Conservation (phyloP, 2,113 vertebrate genomes). For the Setophaga coronata region DNA sequence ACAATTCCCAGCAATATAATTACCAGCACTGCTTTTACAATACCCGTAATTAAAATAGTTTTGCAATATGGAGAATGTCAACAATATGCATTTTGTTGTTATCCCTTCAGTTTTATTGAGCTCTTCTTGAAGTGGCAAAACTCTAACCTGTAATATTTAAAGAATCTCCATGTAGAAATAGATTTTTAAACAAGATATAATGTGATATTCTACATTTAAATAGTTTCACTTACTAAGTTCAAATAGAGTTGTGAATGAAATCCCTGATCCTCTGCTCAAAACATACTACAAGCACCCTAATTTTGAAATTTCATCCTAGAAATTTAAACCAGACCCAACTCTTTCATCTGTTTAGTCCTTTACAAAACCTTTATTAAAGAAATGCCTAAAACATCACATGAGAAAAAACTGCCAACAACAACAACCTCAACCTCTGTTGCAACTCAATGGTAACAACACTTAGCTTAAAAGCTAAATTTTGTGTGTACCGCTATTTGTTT, state of each 20-base stretch:
- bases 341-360: neutral
- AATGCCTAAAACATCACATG: neutral
- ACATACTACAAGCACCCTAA: neutral
- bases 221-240: neutral
- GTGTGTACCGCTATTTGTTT: neutral
- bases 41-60: neutral
- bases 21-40: constrained; percentile 27
- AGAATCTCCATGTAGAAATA: neutral
- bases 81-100: neutral
- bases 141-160: neutral
- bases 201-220: neutral
- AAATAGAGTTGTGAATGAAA: neutral
- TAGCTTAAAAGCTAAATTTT: neutral
- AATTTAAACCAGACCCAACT: neutral
- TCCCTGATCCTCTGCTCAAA: neutral
- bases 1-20: constrained; percentile 9
- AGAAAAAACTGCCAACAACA: neutral
- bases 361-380: neutral
- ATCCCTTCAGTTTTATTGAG: neutral
- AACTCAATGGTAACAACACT: neutral
- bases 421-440: neutral
- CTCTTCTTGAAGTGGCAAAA: neutral
- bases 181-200: neutral
- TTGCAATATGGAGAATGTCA: constrained; percentile 21
- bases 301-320: neutral